phyloP scores from a whole-genome alignment of 2,113 vertebrate species.

The Pelecanoides urinatrix region DNA sequence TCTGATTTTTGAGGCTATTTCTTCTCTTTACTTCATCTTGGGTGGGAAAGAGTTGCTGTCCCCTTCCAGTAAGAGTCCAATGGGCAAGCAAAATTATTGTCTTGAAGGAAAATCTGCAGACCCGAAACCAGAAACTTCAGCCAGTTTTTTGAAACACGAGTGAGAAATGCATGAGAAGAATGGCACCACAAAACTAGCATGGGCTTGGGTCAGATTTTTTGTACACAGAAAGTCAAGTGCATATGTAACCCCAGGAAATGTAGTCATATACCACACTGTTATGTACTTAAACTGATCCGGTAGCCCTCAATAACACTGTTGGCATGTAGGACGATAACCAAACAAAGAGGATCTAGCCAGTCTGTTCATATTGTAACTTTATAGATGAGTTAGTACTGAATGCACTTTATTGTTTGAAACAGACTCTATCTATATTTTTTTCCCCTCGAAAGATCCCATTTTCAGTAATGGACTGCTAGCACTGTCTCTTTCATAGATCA shows the following conservation, averaged over 20 bases:
- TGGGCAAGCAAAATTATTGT: neutral
- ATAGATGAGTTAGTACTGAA: neutral
- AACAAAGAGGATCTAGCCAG: neutral
- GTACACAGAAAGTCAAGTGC: neutral
- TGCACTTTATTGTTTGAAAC: neutral
- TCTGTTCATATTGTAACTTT: neutral
- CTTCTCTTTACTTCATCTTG: neutral
- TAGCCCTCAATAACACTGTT: neutral
- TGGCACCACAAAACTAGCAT: neutral
- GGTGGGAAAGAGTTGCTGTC: neutral
- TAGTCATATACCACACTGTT: neutral
- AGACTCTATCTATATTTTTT: neutral
- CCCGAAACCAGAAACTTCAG: neutral
- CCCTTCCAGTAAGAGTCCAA: neutral
- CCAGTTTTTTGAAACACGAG: neutral
- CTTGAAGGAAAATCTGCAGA: neutral
- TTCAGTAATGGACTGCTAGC: neutral
- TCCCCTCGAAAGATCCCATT: neutral
- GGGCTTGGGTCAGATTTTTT: neutral
- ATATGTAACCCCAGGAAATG: neutral
- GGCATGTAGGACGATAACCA: neutral
- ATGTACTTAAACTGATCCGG: neutral
- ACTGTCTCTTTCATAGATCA: neutral
- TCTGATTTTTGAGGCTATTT: slow-evolving; percentile 26
- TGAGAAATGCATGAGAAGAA: neutral